Conservation (phyloP, 2,888 invertebrate species). For the Tenthredo amoena region DNA sequence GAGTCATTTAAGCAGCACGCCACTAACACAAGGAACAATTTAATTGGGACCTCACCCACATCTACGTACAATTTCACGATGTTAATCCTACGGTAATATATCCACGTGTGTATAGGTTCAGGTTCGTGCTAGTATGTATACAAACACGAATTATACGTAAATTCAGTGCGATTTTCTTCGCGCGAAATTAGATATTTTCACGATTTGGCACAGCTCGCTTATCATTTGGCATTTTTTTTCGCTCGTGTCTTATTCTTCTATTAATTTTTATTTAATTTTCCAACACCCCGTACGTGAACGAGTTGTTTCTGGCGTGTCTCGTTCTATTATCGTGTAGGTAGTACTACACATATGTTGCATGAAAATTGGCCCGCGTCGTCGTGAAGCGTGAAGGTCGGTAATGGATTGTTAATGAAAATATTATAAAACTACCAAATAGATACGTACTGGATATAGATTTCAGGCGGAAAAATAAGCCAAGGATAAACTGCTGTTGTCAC, state of each 20-base stretch:
- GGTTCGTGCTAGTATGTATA: not conserved
- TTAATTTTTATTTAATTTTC: not conserved
- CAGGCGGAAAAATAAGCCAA: not conserved
- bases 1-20: slow-evolving; percentile 46
- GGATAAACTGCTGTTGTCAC: not conserved
- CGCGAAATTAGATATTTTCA: not conserved
- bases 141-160: not conserved
- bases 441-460: not conserved
- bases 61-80: not conserved
- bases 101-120: slow-evolving; percentile 1
- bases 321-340: not conserved
- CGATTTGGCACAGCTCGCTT: not conserved
- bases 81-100: not conserved
- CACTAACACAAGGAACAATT: slow-evolving; percentile 38
- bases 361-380: not conserved
- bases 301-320: not conserved
- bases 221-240: not conserved
- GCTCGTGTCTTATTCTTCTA: not conserved
- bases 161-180: not conserved
- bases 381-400: slow-evolving; percentile 5
- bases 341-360: not conserved
- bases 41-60: slow-evolving; percentile 20
- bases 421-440: not conserved
- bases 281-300: not conserved
- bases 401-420: slow-evolving; percentile 16